Evolutionary conservation across 2,888 invertebrate genomes (phyloP), one percentile per base, ranked within the genome.

Genomic region (Auanema freiburgensis): DNA sequence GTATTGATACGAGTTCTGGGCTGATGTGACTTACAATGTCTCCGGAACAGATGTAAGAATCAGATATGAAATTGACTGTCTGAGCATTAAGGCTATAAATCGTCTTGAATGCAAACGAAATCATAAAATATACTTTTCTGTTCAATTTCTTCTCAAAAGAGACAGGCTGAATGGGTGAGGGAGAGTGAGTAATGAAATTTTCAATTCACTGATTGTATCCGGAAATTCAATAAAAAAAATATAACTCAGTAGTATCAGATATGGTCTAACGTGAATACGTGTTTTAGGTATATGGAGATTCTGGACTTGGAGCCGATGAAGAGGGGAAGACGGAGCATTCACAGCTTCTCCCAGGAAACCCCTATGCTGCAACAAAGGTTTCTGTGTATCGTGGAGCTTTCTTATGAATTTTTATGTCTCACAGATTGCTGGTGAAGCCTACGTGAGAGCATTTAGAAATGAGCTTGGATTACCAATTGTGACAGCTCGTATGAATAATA

Each of bases 331-430:
- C 64, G 6, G 82, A 82, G 57, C 63, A 77, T 21, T 65, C 63
- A 8, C 57, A 70, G 1, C 62, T 77, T 4, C 65, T 82, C 5
- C 82, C 82, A 0, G 81, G 81, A 44, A 82, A 82, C 56, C 82
- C 82, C 0, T 82, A 82, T 50, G 82, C 82, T 4, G 81, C 80
- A 5, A 82, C 81, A 0, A 82, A 80, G 59, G 79, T 70, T 49
- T 6, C 21, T 52, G 8, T 25, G 2, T 18, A 33, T 21, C 16
- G 40, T 51, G 3, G 4, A n/a, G 18, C 4, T 23, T 24, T 14
- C 18, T 24, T 14, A 44, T 11, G 10, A 11, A 4, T 60, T 24
- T 54, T 10, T n/a, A 51, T 16, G 33, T 21, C 5, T 23, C 62
- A 50, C 44, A 79, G 74, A 77, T 77, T 51, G 78, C 79, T 24